Evolutionary conservation across 1,140 invertebrate genomes (phyloP), one percentile per base, ranked within the genome.

Genomic region (Tetranychus cinnabarinus): DNA sequence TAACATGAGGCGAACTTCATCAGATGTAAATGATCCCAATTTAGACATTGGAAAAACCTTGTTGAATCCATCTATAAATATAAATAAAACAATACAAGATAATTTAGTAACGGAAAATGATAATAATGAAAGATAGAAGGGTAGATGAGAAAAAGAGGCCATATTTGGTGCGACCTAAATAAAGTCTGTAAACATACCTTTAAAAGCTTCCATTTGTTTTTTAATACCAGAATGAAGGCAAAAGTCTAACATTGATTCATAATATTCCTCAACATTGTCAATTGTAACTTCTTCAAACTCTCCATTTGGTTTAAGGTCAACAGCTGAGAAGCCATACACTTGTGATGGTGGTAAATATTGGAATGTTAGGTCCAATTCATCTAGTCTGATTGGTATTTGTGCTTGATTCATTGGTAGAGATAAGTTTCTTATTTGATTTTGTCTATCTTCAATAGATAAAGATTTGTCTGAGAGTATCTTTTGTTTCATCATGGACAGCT

Each of bases 221-320:
- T 81, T 78, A 68, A 97, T 88, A 63, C 95, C 95, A 63, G 77
- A 79, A 66, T 90, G 81, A 52, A 97, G 76, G 70, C 84, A 86
- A 74, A 90, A 97, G 60, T 82, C 80, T 12, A 82, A 79, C 34
- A 87, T 84, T 61, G 84, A 73, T 64, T 90, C 84, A 23, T 90
- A 80, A 73, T 97, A 98, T 67, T 91, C 84, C 66, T 89, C 87
- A 3, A 96, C 79, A 74, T 97, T 98, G 46, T 88, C 81, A 46
- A 90, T 77, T 0, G 81, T 86, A 13, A 97, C 80, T 64, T 75
- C 68, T 64, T 73, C 67, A 63, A 74, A 68, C 63, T 72, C 73
- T 37, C 75, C 76, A 61, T 72, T 68, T 54, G 69, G 65, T 63
- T 74, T 74, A 15, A 77, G 66, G 64, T 77, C 74, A 66, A 72